Percentiles rank a stretch among this genome's conserved stretches.
Evolutionary conservation across 2,888 invertebrate genomes (phyloP).

Genomic region (Stictocephala bisonia): DNA sequence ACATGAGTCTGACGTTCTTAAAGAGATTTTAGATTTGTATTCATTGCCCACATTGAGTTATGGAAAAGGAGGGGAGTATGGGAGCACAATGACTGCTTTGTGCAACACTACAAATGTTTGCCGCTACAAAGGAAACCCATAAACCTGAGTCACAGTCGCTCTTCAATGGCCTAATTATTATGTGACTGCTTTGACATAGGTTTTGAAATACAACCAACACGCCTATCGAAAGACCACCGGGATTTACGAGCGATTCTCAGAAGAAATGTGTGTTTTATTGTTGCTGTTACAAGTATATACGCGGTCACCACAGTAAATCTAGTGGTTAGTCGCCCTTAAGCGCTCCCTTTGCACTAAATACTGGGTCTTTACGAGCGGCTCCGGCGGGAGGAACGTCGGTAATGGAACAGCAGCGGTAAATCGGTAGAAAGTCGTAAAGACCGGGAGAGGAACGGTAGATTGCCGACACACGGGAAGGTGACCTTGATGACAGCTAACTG

Average conservation of each 20-base stretch:
- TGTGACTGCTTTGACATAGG: constrained; percentile 30
- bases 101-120: too few relatives aligned
- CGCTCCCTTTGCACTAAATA: constrained; percentile 40
- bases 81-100: too few relatives aligned
- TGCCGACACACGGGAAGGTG: too few relatives aligned
- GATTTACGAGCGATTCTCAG: constrained; percentile 26
- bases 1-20: too few relatives aligned
- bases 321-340: constrained; percentile 2
- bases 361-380: not conserved
- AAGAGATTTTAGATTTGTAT: too few relatives aligned
- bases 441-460: not conserved
- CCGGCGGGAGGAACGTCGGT: constrained; percentile 2
- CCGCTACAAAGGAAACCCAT: too few relatives aligned
- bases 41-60: too few relatives aligned
- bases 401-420: constrained; percentile 23
- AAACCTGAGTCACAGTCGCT: constrained; percentile 3
- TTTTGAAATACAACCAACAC: constrained; percentile 32
- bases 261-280: constrained; percentile 32
- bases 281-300: constrained; percentile 38
- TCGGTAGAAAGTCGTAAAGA: not conserved
- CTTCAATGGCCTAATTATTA: constrained; percentile 5
- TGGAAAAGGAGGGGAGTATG: too few relatives aligned
- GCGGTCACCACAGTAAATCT: not conserved
- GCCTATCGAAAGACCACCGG: constrained; percentile 11
- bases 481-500: too few relatives aligned